A percentile compares a stretch with the other conserved stretches of the same genome.
Conservation (phyloP, 2,888 invertebrate species). For the Oscheius sp. region DNA sequence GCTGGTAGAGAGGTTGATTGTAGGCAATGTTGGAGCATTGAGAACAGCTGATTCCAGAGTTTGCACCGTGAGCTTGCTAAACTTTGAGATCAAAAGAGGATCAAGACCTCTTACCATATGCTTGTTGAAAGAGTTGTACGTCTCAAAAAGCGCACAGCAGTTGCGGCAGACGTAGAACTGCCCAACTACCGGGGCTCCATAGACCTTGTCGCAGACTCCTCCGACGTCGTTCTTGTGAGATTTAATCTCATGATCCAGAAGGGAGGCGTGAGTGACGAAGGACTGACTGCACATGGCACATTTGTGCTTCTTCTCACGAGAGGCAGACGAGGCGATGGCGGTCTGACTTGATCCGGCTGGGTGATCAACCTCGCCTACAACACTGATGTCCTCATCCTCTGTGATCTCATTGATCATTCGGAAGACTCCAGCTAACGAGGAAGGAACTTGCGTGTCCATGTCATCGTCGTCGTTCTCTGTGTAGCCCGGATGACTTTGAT, state of each 20-base stretch:
- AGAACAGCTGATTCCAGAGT: constrained; percentile 31
- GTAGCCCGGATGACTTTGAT: constrained; percentile 37
- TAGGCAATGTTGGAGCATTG: constrained; percentile 43
- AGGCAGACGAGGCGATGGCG: background rate
- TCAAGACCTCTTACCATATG: constrained; percentile 40
- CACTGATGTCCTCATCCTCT: constrained; percentile 48
- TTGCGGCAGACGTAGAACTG: constrained; percentile 40
- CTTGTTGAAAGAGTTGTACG: background rate
- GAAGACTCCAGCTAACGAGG: background rate
- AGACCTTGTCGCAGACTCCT: constrained; percentile 1
- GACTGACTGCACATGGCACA: constrained; percentile 41
- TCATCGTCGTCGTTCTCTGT: constrained; percentile 39
- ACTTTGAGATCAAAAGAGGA: background rate
- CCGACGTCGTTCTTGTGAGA: constrained; percentile 47
- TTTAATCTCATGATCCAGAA: constrained; percentile 23
- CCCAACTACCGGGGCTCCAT: constrained; percentile 36
- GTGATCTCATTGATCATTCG: constrained; percentile 28
- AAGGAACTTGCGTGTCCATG: constrained; percentile 2
- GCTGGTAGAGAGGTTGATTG: constrained; percentile 32
- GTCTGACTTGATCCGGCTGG: background rate
- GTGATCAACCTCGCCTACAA: constrained; percentile 49
- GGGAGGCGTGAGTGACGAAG: constrained; percentile 40
- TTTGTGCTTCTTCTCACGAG: constrained; percentile 40
- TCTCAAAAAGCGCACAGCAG: constrained; percentile 46
- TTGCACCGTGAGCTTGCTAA: constrained; percentile 40